These are phyloP conservation scores for Alloplasta piceator DNA, from an alignment of 2,888 invertebrate species.

Conservation along the genomic window DNA sequence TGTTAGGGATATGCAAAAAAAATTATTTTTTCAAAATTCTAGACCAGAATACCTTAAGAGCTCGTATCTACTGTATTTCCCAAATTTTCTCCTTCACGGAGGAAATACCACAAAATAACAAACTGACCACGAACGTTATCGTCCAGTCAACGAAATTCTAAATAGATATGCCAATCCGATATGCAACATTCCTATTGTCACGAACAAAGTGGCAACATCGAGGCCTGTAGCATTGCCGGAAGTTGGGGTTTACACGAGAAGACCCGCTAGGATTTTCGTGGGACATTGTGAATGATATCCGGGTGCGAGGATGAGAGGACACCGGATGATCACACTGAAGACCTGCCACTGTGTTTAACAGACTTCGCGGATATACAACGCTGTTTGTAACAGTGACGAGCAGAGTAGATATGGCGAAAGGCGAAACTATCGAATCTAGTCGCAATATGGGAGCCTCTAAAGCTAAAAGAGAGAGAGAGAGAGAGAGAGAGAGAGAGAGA, in stretches of 20 bases:
- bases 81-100: background rate
- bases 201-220: background rate
- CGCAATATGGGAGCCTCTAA: conserved; percentile 14
- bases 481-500: conserved; percentile 9
- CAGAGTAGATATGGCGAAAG: conserved; percentile 41
- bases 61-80: too few relatives aligned
- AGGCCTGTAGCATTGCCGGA: background rate
- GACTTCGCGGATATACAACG: background rate
- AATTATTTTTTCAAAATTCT: conserved; percentile 4
- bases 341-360: background rate
- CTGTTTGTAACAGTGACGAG: background rate
- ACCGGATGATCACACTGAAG: conserved; percentile 28
- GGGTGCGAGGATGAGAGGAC: conserved; percentile 38
- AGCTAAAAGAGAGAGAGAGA: conserved; percentile 55
- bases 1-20: background rate
- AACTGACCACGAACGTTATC: conserved; percentile 44
- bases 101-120: conserved; percentile 28
- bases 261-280: conserved; percentile 53
- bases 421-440: conserved; percentile 56
- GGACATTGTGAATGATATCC: conserved; percentile 47
- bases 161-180: conserved; percentile 33
- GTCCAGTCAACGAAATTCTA: conserved; percentile 49
- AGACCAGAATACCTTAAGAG: background rate
- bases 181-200: conserved; percentile 49
- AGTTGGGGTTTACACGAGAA: conserved; percentile 38